Evolutionary conservation across 1,140 invertebrate genomes (phyloP).

Genomic region (Drosophila neocordata): DNA sequence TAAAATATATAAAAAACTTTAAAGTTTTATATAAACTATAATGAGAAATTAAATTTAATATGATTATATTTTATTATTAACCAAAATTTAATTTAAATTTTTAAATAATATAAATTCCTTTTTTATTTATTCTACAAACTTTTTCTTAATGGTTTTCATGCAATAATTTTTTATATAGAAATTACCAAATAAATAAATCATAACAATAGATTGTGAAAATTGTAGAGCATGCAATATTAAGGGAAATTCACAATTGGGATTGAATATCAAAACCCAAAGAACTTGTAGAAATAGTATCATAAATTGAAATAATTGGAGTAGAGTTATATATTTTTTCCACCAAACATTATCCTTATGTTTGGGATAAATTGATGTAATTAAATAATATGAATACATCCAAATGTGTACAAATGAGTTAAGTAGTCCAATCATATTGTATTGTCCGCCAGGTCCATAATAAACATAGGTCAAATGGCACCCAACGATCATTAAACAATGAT

Average conservation of each 20-base stretch:
- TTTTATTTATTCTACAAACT: no score
- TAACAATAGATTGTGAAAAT: background rate
- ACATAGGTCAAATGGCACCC: background rate
- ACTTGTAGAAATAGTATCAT: background rate
- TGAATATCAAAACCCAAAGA: background rate
- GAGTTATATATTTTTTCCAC: slow-evolving; percentile 13
- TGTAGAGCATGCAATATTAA: background rate
- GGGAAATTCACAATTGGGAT: background rate
- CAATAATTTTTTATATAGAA: background rate
- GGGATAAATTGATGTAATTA: background rate
- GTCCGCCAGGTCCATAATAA: background rate
- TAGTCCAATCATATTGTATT: background rate
- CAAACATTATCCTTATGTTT: background rate
- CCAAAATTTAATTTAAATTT: no score
- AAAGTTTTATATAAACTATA: slow-evolving; percentile 4
- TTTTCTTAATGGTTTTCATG: background rate
- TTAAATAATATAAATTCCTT: no score
- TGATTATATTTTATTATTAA: background rate
- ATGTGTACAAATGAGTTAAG: background rate
- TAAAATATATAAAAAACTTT: no score
- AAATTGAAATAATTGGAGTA: background rate
- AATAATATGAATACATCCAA: slow-evolving; percentile 4
- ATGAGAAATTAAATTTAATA: slow-evolving; percentile 1
- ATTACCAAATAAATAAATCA: background rate
- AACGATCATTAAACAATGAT: background rate